Conservation (phyloP, 2,888 invertebrate genomes). For the Podabrus alpinus region DNA sequence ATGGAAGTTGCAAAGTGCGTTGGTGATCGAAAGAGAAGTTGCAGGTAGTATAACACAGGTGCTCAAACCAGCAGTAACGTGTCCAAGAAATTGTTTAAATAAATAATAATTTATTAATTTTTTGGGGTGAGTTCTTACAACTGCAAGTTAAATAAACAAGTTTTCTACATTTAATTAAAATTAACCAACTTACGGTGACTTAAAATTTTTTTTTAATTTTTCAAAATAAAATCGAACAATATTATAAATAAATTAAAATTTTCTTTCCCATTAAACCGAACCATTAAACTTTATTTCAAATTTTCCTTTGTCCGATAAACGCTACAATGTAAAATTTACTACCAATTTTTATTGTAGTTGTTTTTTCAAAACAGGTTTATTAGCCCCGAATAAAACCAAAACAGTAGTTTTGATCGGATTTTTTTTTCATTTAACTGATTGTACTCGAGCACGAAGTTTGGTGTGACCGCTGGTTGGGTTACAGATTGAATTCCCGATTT, state of each 20-base stretch:
- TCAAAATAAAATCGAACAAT: not conserved
- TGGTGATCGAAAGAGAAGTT: slow-evolving; percentile 25
- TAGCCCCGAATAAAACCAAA: not conserved
- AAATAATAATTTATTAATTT: not conserved
- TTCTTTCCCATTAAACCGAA: not conserved
- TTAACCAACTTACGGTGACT: not conserved
- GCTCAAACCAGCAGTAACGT: slow-evolving; percentile 20
- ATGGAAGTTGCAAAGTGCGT: slow-evolving; percentile 29
- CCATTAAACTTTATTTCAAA: not conserved
- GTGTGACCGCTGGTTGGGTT: not conserved
- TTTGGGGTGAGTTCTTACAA: not conserved
- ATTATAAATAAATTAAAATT: not conserved
- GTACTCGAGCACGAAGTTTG: not conserved
- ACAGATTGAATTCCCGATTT: not conserved
- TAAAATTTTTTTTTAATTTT: too few species aligned
- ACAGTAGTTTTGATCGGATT: not conserved
- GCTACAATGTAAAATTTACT: not conserved
- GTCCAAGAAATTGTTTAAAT: slow-evolving; percentile 4
- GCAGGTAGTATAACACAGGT: slow-evolving; percentile 29
- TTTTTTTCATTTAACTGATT: not conserved
- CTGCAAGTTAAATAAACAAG: not conserved
- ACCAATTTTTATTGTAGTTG: not conserved
- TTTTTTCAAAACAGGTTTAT: not conserved
- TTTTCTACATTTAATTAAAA: not conserved
- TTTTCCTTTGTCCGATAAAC: not conserved